These are phyloP conservation scores for Napeogenes sylphis DNA, from an alignment of 2,888 invertebrate species.

Conservation along the genomic window DNA sequence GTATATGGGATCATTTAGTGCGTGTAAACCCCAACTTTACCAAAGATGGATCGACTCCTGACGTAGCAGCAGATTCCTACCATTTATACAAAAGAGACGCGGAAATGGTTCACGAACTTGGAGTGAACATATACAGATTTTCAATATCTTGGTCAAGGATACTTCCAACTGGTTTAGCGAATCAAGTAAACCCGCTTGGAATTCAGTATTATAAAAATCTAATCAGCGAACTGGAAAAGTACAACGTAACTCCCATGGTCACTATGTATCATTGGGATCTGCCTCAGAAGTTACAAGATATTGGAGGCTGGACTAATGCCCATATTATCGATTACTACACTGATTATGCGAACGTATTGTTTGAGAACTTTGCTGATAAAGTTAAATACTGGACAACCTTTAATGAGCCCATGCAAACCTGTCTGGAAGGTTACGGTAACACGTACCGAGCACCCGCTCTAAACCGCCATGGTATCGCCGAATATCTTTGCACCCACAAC, in stretches of 20 bases:
- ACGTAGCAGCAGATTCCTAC: slow-evolving; percentile 84
- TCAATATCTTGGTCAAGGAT: slow-evolving; percentile 87
- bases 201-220: slow-evolving; percentile 87
- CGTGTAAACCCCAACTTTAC: slow-evolving; percentile 75
- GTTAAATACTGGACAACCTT: slow-evolving; percentile 87
- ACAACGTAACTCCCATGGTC: slow-evolving; percentile 83
- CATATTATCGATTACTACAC: slow-evolving; percentile 80
- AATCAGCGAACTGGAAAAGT: slow-evolving; percentile 82
- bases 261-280: slow-evolving; percentile 86
- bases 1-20: slow-evolving; percentile 78
- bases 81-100: slow-evolving; percentile 81
- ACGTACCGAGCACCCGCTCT: slow-evolving; percentile 79
- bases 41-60: slow-evolving; percentile 76
- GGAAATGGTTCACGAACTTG: slow-evolving; percentile 79
- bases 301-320: slow-evolving; percentile 83
- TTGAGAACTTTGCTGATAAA: slow-evolving; percentile 79
- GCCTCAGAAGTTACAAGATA: slow-evolving; percentile 80
- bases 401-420: slow-evolving; percentile 83
- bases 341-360: slow-evolving; percentile 80
- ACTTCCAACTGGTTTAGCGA: slow-evolving; percentile 82
- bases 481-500: slow-evolving; percentile 84
- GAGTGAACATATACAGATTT: slow-evolving; percentile 83
- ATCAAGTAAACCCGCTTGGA: slow-evolving; percentile 82
- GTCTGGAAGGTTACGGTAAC: slow-evolving; percentile 76
- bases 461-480: slow-evolving; percentile 78